Base-by-base conservation (phyloP, 1,140 invertebrate genomes). In the Drosophila willistoni region DNA sequence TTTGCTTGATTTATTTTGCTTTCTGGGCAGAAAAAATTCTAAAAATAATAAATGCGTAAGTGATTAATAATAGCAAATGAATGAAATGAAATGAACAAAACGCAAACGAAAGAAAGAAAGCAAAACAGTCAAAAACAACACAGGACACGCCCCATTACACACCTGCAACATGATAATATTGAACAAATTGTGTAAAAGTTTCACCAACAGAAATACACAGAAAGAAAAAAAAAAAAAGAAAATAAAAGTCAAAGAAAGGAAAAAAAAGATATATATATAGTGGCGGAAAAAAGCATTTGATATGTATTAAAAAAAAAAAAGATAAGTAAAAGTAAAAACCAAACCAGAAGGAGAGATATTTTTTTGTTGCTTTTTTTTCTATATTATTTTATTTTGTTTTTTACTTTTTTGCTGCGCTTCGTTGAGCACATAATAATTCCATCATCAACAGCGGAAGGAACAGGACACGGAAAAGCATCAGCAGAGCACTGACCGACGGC, bases 351-450 rank as follows among this genome's bases (percentile, higher is more conserved):
- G 76, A 73, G 68, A 87, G 83, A 79, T 86, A 87, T 73, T 81
- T 79, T 82, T 44, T 29, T 6, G 29, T 29, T 6, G 29, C 29
- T 44, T 17, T 14, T 44, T 14, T 6, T 44, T 7, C 6, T 17
- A 6, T 17, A 6, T 44, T 14, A 29, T 7, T 44, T 19, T 47
- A 17, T 47, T 19, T 47, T 13, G 6, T 9, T 51, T 51, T 51
- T 51, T 51, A 51, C 17, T 51, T 51, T 51, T 51, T 51, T 51
- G 44, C 19, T 87, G 83, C 83, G 83, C 72, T 86, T 86, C 84
- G 83, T 70, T 87, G 83, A 76, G 83, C 83, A 89, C 84, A 86
- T 86, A 87, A 86, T 87, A 86, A 86, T 86, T 86, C 83, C 84
- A 87, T 86, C 83, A 86, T 63, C 83, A 69, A 62, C 82, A 77